Conservation (phyloP, 35 echinoderm and acorn worm genomes). For the Ptychodera flava region DNA sequence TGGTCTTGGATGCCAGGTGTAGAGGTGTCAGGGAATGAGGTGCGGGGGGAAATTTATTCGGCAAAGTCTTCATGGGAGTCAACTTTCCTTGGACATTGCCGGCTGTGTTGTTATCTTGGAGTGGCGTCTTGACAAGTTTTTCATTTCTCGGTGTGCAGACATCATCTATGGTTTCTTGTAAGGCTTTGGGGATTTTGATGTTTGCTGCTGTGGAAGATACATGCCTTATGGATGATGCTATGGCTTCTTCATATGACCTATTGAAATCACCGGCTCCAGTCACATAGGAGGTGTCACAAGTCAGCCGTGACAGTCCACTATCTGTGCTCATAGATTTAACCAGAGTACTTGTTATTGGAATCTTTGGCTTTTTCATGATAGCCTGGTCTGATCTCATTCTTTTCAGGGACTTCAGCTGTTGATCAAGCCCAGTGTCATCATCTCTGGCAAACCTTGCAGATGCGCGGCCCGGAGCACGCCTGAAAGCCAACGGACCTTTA, state of each 20-base stretch:
- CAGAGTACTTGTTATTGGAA: slow-evolving; percentile 7
- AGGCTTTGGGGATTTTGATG: not conserved
- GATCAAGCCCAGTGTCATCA: not conserved
- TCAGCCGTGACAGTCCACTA: slow-evolving; percentile 5
- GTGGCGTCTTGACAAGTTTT: not conserved
- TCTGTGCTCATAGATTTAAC: slow-evolving; percentile 15
- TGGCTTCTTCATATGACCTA: slow-evolving; percentile 13
- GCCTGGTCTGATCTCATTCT: not conserved
- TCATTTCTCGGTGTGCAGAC: slow-evolving; percentile 4
- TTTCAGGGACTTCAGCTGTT: not conserved
- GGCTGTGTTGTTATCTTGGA: not conserved
- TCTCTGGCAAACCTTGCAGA: not conserved
- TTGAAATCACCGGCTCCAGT: not conserved
- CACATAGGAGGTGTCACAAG: not conserved
- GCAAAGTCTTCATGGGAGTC: not conserved
- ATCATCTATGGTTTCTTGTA: slow-evolving; percentile 1
- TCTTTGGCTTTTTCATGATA: not conserved
- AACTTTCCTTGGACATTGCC: not conserved
- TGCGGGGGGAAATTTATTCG: not conserved
- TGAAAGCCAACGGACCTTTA: not conserved
- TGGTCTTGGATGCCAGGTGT: not conserved
- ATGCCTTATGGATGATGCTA: not conserved
- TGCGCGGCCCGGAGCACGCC: not conserved
- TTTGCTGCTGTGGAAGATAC: not conserved
- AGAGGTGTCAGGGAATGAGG: not conserved